Evolutionary conservation across 1,140 invertebrate genomes (phyloP), one percentile per base, ranked within the genome.

Genomic region (Probaryconus sp.): DNA sequence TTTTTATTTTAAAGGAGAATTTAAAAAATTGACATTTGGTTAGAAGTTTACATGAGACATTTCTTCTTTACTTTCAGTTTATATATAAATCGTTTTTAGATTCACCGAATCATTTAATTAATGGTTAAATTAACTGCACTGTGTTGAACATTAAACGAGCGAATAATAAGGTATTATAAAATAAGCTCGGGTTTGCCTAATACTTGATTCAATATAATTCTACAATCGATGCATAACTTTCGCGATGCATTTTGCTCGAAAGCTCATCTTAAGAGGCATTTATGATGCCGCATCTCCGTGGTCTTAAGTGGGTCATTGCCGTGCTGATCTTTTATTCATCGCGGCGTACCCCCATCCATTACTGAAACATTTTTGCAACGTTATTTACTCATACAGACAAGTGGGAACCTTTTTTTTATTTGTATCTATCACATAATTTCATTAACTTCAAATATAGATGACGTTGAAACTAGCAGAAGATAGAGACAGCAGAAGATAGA

Each of bases 271-370:
- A 58, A 64, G 56, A 21, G 35, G 31, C 53, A 61, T 67, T 67
- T 68, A 68, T 74, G 56, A 67, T 58, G 55, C 48, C 11, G 58
- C 50, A 40, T 64, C 20, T 53, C 47, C 16, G 38, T 38, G 31
- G 40, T 21, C 38, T 75, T 61, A 65, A 65, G 50, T 64, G 16
- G 67, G 68, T 74, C 70, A 74, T 61, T 64, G 43, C 31, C 69
- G 60, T 58, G 24, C 50, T 69, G 56, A 75, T 75, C 48, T 75
- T 75, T 75, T 75, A 75, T 75, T 75, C 64, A 75, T 64, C 51
- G 38, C 31, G 35, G 38, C 30, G 40, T 53, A 50, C 24, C 37
- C 35, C 14, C 64, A 50, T 58, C 33, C 47, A 69, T 75, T 75
- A 65, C 43, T 14, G 6, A 61, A 69, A 60, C 60, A 30, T 42